A percentile compares a stretch with the other conserved stretches of the same genome.
Conservation (phyloP, 2,113 vertebrate genomes). For the Rhabdornis inornatus region DNA sequence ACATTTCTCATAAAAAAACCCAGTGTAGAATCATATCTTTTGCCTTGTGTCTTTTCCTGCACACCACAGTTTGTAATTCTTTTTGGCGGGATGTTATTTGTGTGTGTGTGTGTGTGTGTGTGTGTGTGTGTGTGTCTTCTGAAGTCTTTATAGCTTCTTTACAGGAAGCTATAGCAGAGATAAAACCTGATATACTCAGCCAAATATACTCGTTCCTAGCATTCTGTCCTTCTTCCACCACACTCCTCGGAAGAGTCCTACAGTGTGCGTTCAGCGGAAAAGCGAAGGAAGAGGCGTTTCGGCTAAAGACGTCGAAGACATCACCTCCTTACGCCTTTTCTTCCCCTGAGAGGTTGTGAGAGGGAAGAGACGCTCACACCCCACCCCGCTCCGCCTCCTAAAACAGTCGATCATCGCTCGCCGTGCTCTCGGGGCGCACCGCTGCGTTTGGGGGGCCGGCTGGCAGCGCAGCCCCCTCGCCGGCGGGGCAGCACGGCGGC, state of each 20-base stretch:
- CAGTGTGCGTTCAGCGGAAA: background rate
- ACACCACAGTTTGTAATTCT: background rate
- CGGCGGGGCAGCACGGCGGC: background rate
- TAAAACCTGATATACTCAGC: background rate
- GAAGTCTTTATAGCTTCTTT: too few relatives aligned
- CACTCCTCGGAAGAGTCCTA: background rate
- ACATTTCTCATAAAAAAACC: background rate
- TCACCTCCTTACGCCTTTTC: background rate
- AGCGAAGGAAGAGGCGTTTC: background rate
- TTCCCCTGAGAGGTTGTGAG: background rate
- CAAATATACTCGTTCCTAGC: background rate
- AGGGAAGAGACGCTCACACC: background rate
- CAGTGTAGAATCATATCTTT: background rate
- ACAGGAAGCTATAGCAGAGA: background rate
- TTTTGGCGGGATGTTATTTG: rapidly evolving
- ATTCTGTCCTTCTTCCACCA: background rate
- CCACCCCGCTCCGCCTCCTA: background rate
- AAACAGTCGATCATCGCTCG: rapidly evolving
- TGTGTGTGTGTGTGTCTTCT: too few relatives aligned
- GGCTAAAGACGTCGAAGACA: rapidly evolving
- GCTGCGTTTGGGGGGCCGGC: rapidly evolving
- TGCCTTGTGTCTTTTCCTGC: background rate
- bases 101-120: too few relatives aligned
- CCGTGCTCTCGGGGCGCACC: rapidly evolving
- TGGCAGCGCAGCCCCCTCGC: background rate